A percentile compares a stretch with the other conserved stretches of the same genome.
phyloP scores from a whole-genome alignment of 2,888 invertebrate species.

The Ctenicera cuprea region DNA sequence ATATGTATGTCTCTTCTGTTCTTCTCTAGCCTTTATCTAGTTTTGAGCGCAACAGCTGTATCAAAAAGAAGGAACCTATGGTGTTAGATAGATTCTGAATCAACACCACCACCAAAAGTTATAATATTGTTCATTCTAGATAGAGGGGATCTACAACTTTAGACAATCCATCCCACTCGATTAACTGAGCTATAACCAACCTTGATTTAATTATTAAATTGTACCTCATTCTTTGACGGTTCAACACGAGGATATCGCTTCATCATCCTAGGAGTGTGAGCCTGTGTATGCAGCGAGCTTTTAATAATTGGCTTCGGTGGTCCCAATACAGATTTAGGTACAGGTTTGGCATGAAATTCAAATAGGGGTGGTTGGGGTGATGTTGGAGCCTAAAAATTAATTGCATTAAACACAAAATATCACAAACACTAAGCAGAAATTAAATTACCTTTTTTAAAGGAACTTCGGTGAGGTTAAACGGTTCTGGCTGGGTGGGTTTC shows the following conservation, averaged over 20 bases:
- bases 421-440: too few species aligned
- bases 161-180: too few species aligned
- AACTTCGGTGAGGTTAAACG: conserved; percentile 78
- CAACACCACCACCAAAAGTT: too few species aligned
- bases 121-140: too few species aligned
- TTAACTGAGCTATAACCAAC: too few species aligned
- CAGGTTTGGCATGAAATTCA: conserved; percentile 78
- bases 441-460: conserved; percentile 23
- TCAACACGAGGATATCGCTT: conserved; percentile 29
- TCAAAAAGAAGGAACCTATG: too few species aligned
- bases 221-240: conserved; percentile 3
- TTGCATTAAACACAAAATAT: background rate
- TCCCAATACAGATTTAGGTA: conserved; percentile 76
- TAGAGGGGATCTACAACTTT: too few species aligned
- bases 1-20: too few species aligned
- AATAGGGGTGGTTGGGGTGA: background rate
- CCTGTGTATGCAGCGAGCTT: conserved; percentile 44
- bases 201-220: background rate
- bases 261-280: conserved; percentile 57
- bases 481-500: conserved; percentile 79
- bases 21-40: too few species aligned
- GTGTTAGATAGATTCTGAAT: too few species aligned
- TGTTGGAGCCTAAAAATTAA: background rate
- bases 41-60: too few species aligned
- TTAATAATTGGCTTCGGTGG: conserved; percentile 65